A percentile compares a stretch with the other conserved stretches of the same genome.
Evolutionary conservation across 1,140 invertebrate genomes (phyloP).

Genomic region (Drosophila neocordata): DNA sequence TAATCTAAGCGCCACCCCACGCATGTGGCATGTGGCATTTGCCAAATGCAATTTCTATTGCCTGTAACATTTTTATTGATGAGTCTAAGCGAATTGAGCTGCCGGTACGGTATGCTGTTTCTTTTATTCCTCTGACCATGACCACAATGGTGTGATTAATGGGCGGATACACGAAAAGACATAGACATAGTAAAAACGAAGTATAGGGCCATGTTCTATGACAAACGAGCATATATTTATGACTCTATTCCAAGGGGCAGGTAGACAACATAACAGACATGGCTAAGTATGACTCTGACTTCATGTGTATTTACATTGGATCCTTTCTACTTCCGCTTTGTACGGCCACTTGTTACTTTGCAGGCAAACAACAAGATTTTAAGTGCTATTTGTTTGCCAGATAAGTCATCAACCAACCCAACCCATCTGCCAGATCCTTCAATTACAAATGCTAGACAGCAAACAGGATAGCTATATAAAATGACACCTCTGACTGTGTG

Average conservation of each 20-base stretch:
- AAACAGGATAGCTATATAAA: conserved; percentile 47
- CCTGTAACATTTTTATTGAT: conserved; percentile 61
- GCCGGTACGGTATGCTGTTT: conserved; percentile 25
- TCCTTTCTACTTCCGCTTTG: conserved; percentile 68
- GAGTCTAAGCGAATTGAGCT: conserved; percentile 47
- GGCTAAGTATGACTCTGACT: background rate
- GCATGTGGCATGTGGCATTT: conserved; percentile 29
- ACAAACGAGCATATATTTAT: conserved; percentile 59
- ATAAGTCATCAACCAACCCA: conserved; percentile 46
- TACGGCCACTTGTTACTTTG: conserved; percentile 58
- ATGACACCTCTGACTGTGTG: conserved; percentile 37
- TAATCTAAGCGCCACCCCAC: conserved; percentile 75
- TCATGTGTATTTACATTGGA: conserved; percentile 37
- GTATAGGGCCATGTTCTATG: conserved; percentile 40
- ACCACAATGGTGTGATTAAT: conserved; percentile 67
- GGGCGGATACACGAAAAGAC: conserved; percentile 24
- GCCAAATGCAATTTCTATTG: conserved; percentile 54
- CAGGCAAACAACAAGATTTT: conserved; percentile 63
- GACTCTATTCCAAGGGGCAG: conserved; percentile 49
- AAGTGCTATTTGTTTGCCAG: conserved; percentile 65
- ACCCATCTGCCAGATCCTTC: conserved; percentile 42
- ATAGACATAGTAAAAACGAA: conserved; percentile 7
- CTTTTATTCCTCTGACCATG: conserved; percentile 13
- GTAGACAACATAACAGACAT: conserved; percentile 20
- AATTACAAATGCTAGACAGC: conserved; percentile 50